Evolutionary conservation across 2,888 invertebrate species (phyloP).

Genomic region (Helleia helle): DNA sequence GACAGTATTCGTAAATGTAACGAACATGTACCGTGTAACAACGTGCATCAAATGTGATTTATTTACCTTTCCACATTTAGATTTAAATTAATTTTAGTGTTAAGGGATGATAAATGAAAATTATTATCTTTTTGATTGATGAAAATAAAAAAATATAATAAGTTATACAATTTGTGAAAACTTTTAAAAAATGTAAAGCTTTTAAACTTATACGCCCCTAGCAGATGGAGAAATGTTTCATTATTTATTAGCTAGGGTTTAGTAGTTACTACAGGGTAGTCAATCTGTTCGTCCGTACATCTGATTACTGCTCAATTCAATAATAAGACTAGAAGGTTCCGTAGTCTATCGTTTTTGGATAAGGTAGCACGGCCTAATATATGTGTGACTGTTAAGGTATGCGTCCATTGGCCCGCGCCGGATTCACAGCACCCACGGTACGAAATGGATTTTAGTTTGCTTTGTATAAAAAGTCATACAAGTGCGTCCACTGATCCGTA

Average conservation of each 20-base stretch:
- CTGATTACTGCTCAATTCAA: constrained; percentile 65
- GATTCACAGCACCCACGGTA: no score
- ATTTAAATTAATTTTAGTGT: constrained; percentile 34
- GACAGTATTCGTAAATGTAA: constrained; percentile 23
- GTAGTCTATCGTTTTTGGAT: constrained; percentile 45
- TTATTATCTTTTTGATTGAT: constrained; percentile 38
- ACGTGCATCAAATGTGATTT: constrained; percentile 21
- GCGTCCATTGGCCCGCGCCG: no score
- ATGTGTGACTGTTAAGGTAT: constrained; percentile 24
- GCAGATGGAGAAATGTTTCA: constrained; percentile 41
- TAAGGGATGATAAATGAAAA: constrained; percentile 41
- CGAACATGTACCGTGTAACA: constrained; percentile 18
- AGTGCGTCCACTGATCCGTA: no score
- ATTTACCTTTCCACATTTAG: constrained; percentile 27
- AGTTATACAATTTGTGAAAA: constrained; percentile 66
- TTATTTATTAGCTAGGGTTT: constrained; percentile 54
- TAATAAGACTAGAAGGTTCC: constrained; percentile 50
- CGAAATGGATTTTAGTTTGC: no score
- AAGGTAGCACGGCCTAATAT: constrained; percentile 47
- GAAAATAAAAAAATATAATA: constrained; percentile 40
- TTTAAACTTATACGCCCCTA: constrained; percentile 61
- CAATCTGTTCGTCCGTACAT: constrained; percentile 66
- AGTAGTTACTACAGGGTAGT: constrained; percentile 61
- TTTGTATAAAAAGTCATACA: no score
- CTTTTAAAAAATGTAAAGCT: constrained; percentile 60